These are phyloP conservation scores for Lepus timidus DNA, from an alignment of 2,113 vertebrate genomes.

Conservation along the genomic window DNA sequence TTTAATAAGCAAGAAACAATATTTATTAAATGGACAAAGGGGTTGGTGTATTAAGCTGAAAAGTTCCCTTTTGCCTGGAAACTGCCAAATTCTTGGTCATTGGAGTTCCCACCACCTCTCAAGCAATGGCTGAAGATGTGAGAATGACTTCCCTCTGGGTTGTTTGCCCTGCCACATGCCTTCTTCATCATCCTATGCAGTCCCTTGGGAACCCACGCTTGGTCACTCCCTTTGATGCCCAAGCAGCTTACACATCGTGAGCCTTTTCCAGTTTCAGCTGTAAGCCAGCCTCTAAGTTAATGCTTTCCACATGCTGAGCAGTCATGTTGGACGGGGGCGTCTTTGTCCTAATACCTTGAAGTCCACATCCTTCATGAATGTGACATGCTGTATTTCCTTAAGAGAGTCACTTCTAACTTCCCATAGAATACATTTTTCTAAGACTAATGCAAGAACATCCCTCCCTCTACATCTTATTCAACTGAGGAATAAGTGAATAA, in stretches of 20 bases:
- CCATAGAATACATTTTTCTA: slow-evolving; percentile 2
- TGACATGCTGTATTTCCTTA: slow-evolving; percentile 8
- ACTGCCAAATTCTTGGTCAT: background rate
- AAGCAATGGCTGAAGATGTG: background rate
- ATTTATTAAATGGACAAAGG: background rate
- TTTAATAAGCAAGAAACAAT: slow-evolving; percentile 33
- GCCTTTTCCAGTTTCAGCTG: slow-evolving; percentile 20
- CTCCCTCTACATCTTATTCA: background rate
- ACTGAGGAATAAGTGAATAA: background rate
- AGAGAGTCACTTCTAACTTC: slow-evolving; percentile 36
- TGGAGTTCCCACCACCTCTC: background rate
- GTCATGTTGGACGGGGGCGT: background rate
- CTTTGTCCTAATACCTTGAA: background rate
- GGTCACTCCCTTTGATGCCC: slow-evolving; percentile 11
- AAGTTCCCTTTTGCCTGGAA: background rate
- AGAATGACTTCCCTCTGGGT: background rate
- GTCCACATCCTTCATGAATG: background rate
- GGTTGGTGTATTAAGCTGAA: background rate
- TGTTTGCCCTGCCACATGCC: background rate
- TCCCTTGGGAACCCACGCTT: background rate
- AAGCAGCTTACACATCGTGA: background rate
- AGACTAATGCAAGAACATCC: background rate
- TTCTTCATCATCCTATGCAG: background rate
- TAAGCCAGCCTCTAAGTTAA: slow-evolving; percentile 32
- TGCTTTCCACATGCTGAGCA: background rate